Percentiles rank a stretch among this genome's conserved stretches.
Conservation (phyloP, 2,888 invertebrate genomes). For the Ellobium chinense region DNA sequence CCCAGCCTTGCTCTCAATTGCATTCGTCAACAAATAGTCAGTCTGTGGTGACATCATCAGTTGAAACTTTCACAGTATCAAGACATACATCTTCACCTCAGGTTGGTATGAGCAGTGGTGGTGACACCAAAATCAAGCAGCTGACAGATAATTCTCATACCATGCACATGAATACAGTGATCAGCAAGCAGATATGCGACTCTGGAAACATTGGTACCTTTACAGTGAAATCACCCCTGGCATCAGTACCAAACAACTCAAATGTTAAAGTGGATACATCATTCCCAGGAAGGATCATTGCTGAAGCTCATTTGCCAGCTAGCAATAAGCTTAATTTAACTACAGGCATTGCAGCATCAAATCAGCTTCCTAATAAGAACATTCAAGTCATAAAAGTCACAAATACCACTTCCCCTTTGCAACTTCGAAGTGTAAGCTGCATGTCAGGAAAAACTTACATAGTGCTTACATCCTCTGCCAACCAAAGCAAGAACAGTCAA, state of each 20-base stretch:
- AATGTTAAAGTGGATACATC: slow-evolving; percentile 3
- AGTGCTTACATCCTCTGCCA: slow-evolving; percentile 16
- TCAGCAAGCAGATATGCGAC: background rate
- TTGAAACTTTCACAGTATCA: background rate
- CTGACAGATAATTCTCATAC: no score
- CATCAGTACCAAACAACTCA: slow-evolving; percentile 5
- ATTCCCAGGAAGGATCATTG: slow-evolving; percentile 9
- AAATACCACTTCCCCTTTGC: background rate
- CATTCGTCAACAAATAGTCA: background rate
- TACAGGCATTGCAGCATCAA: background rate
- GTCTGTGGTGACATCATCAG: background rate
- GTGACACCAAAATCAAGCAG: no score
- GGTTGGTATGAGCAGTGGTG: background rate
- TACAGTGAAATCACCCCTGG: background rate
- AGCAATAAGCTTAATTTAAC: background rate
- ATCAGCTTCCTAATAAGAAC: slow-evolving; percentile 3
- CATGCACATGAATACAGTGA: background rate
- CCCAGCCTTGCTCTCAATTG: background rate
- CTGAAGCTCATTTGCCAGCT: background rate
- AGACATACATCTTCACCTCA: background rate
- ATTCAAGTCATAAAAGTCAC: slow-evolving; percentile 33
- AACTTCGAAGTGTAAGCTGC: slow-evolving; percentile 22
- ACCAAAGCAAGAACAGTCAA: background rate
- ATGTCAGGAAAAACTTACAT: slow-evolving; percentile 29
- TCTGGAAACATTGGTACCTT: background rate